Base-by-base conservation (phyloP, 2,888 invertebrate species). In the Pardosa pseudoannulata region DNA sequence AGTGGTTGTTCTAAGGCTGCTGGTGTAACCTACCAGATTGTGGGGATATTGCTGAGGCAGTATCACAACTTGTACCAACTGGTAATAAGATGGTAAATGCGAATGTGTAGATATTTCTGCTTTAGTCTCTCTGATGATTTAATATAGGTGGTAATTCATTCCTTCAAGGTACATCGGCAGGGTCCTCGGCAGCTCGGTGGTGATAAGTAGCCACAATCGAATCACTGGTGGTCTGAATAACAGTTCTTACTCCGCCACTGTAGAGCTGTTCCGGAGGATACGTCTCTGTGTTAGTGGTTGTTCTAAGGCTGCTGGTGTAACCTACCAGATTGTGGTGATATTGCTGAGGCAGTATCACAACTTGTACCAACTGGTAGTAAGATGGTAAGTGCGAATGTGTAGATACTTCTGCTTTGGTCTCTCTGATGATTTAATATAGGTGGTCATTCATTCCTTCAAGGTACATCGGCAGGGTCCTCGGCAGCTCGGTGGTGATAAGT, bases 391-490 rank as follows among this genome's bases (percentile, higher is more conserved):
- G 80, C 31, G 88, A 87, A 29, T 89, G 88, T 92, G 91, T 97
- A 97, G 0, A 97, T 97, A 91, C 97, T 97, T 91, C 96, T 96
- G 85, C 97, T 56, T 96, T 95, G 11, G 79, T 78, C 28, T 89
- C 89, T 56, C 83, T 88, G 23, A 89, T 89, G 29, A 89, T 89
- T 31, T 88, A 88, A 31, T 87, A 79, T 1, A 86, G 86, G n/a
- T 85, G 86, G 27, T 88, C 87, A 39, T 83, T 85, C 1, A 76
- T 71, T 27, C 87, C 23, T 19, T 85, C 88, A 13, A 83, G 87
- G 71, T 89, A 88, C 36, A 89, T 78, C 23, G 89, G 88, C 16
- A 89, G 89, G 6, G 88, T 89, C 50, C 89, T n/a, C n/a, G n/a
- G 76, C 36, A 81, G 88, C 36, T 86, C 88, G 80, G 62, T 82